Conservation (phyloP, 1,140 invertebrate species). For the Drosophila bocki region DNA sequence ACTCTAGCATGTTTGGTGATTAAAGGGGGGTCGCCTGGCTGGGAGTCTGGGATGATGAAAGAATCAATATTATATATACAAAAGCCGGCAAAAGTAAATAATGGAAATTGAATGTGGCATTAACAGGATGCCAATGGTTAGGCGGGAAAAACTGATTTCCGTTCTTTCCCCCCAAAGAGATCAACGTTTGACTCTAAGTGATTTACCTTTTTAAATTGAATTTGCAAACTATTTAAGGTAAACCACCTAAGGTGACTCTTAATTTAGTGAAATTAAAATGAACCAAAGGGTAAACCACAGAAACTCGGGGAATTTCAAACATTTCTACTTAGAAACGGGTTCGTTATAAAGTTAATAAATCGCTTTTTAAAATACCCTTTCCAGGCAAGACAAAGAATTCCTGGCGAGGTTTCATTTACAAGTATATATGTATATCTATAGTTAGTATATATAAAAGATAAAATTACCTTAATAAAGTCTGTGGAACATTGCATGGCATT, state of each 20-base stretch:
- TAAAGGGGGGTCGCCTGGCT: conserved; percentile 43
- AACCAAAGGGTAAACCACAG: neutral
- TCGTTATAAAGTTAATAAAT: neutral
- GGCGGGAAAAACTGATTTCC: neutral
- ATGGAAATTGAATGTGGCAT: conserved; percentile 6
- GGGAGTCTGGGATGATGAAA: conserved; percentile 41
- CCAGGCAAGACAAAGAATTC: neutral
- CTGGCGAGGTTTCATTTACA: neutral
- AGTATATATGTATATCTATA: neutral
- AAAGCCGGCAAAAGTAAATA: conserved; percentile 22
- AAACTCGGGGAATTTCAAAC: neutral
- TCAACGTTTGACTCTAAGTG: neutral
- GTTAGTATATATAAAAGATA: conserved; percentile 21
- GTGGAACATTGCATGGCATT: conserved; percentile 18
- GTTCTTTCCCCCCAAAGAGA: conserved; percentile 3
- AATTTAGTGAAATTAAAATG: neutral
- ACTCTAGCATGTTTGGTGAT: conserved; percentile 36
- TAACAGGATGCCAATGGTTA: conserved; percentile 21
- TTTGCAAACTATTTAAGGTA: neutral
- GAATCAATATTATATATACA: conserved; percentile 56
- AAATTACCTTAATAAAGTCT: conserved; percentile 33
- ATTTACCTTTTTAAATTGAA: neutral
- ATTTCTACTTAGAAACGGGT: neutral
- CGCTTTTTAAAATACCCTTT: neutral
- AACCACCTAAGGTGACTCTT: neutral